Conservation (phyloP, 2,888 invertebrate genomes). For the Ischnura elegans region DNA sequence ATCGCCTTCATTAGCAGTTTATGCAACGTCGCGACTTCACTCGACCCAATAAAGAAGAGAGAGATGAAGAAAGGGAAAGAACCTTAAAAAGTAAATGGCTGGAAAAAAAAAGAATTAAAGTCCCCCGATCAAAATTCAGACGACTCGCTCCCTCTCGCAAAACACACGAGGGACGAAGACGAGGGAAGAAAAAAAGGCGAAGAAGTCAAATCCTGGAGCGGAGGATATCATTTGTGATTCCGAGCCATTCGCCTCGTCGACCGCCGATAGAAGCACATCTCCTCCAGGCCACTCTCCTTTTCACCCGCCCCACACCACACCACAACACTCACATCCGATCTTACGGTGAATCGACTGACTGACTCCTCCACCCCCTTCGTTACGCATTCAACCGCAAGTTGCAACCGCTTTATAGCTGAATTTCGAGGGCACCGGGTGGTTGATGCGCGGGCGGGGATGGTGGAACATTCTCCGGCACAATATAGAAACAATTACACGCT, state of each 20-base stretch:
- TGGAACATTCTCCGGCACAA: too few species aligned
- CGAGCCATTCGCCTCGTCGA: neutral
- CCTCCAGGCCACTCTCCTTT: neutral
- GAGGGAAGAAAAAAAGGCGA: neutral
- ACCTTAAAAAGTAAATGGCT: neutral
- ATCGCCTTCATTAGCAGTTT: conserved; percentile 13
- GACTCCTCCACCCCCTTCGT: neutral
- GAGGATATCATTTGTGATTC: conserved; percentile 5
- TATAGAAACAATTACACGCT: too few species aligned
- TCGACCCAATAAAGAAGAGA: neutral
- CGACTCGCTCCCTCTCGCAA: neutral
- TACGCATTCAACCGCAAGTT: neutral
- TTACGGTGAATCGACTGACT: conserved; percentile 11
- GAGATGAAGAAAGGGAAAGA: neutral
- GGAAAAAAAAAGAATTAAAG: conserved; percentile 1
- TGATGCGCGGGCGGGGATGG: too few species aligned
- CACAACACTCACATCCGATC: neutral
- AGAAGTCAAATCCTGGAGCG: neutral
- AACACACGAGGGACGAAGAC: neutral
- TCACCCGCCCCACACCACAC: neutral
- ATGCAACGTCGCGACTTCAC: neutral
- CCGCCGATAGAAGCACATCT: neutral
- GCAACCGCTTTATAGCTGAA: neutral
- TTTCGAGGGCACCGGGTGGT: conserved; percentile 16
- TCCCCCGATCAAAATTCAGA: conserved; percentile 1